Conservation (phyloP, 2,113 vertebrate species). For the Athene cunicularia region DNA sequence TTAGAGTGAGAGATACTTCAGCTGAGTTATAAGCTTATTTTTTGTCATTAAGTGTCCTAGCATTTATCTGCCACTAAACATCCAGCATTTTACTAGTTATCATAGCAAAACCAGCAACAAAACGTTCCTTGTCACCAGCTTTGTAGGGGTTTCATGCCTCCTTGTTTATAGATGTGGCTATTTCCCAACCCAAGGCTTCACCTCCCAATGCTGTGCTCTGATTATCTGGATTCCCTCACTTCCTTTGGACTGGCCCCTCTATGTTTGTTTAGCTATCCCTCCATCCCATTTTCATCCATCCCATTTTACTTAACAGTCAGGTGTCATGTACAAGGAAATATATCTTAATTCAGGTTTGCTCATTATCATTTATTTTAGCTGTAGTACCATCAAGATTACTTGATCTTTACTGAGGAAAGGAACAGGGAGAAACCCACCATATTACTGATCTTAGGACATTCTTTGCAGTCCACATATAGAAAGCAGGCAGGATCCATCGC, state of each 20-base stretch:
- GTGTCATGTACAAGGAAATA: rapidly evolving
- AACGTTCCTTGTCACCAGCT: background rate
- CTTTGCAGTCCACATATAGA: background rate
- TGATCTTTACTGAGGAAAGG: background rate
- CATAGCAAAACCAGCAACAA: background rate
- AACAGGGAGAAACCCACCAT: background rate
- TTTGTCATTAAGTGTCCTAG: background rate
- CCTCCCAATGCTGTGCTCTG: background rate
- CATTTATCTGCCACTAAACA: background rate
- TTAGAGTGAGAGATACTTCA: background rate
- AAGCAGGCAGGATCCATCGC: background rate
- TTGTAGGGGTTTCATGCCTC: background rate
- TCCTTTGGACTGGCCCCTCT: background rate
- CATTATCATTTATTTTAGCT: background rate
- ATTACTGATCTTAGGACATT: background rate
- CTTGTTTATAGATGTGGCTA: background rate
- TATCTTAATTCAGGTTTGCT: background rate
- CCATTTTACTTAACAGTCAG: background rate
- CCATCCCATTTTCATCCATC: background rate
- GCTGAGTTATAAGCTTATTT: background rate
- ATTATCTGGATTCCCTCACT: background rate
- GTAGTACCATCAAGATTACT: background rate
- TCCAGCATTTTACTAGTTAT: background rate
- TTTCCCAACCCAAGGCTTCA: background rate
- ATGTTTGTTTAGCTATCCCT: background rate